Evolutionary conservation across 2,797 vertebrate species (phyloP).

Genomic region (Sebastes cheni): DNA sequence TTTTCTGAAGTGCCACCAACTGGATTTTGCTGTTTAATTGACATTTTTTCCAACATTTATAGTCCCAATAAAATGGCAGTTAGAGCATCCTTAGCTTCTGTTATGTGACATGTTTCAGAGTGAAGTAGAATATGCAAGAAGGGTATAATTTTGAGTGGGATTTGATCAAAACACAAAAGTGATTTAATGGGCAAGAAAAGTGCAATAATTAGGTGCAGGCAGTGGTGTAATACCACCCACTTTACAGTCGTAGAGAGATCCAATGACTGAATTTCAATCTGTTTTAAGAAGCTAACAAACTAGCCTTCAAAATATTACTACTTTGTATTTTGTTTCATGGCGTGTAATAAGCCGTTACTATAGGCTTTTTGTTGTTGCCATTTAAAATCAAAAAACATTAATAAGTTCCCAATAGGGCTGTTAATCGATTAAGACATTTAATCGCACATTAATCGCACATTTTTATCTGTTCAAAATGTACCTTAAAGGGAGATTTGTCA

Average conservation of each 20-base stretch:
- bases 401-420: background rate
- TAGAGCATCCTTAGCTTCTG: background rate
- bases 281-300: too few species aligned
- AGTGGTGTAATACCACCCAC: background rate
- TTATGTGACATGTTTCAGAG: background rate
- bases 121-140: background rate
- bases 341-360: background rate
- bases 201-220: background rate
- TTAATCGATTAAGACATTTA: too few species aligned
- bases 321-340: background rate
- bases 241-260: background rate
- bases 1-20: background rate
- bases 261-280: background rate
- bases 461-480: too few species aligned
- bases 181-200: background rate
- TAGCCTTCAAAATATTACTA: background rate
- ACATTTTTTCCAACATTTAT: background rate
- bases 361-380: background rate
- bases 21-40: background rate
- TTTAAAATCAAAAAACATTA: background rate
- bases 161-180: background rate
- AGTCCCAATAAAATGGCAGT: background rate
- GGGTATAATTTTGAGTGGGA: background rate
- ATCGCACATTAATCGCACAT: too few species aligned
- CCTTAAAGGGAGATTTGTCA: too few species aligned